Base-by-base conservation (phyloP, 2,888 invertebrate species). In the Enchytraeus crypticus region DNA sequence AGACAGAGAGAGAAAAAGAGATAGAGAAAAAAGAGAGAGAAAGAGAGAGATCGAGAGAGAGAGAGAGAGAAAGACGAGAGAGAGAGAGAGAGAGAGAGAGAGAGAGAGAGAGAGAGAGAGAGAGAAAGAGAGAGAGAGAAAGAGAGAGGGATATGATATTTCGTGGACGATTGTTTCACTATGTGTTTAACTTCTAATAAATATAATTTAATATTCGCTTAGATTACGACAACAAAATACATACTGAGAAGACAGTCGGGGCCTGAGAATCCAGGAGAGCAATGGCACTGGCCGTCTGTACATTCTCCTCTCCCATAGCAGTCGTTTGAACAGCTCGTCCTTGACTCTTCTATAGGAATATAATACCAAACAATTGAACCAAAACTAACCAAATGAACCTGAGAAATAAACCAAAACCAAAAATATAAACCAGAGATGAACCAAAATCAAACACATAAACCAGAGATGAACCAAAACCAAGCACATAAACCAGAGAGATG, bases 241-340 rank as follows among this genome's bases (percentile, higher is more conserved):
- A 84, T 83, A 89, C 96, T 92, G 81, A 93, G 92, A 77, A 91
- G 91, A 80, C 97, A 98, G 78, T 95, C 93, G 70, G 90, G 90
- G 33, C 96, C 95, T 56, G 92, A 91, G 79, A 92, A 97, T 18
- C 97, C 96, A 57, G 93, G 88, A 78, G 90, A 92, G 78, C 97
- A 98, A 73, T 90, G 89, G 76, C 97, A 98, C 76, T 91, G 90
- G 1, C 95, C 95, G 53, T 73, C 68, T 53, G 92, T 83, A 80
- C 98, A 98, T 78, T 93, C 90, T 18, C 98, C 98, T 81, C 95
- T 93, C 18, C 92, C 92, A 69, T 90, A 90, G 79, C 98, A 98
- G 29, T 23, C 46, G 27, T 27, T 57, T 8, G 47, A 23, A 26
- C 49, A 51, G 3, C 21, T 29, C 27, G 26, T 47, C 8, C 21